Evolutionary conservation across 1,140 invertebrate species (phyloP).

Genomic region (Caenorhabditis tropicalis): DNA sequence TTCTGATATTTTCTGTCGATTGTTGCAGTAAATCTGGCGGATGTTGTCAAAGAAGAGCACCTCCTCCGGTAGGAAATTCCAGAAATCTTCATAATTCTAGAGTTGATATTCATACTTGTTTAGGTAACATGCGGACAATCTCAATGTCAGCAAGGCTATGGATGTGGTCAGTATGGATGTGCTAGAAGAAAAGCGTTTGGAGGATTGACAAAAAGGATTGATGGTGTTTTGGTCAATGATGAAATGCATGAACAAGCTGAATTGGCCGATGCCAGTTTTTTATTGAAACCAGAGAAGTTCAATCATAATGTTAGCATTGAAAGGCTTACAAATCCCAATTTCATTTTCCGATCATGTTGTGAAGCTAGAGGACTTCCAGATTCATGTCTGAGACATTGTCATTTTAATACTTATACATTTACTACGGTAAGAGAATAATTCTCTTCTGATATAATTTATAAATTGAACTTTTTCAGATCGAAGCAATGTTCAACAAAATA

Average conservation of each 20-base stretch:
- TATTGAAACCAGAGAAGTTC: background rate
- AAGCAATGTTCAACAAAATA: conserved; percentile 45
- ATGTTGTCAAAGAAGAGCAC: background rate
- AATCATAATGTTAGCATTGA: background rate
- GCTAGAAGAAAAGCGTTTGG: conserved; percentile 43
- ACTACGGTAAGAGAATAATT: background rate
- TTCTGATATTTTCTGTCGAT: background rate
- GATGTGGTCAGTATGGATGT: conserved; percentile 52
- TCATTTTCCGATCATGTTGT: conserved; percentile 52
- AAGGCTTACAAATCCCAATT: conserved; percentile 51
- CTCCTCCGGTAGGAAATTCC: background rate
- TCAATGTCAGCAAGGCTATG: conserved; percentile 51
- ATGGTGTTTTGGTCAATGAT: conserved; percentile 46
- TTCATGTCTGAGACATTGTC: conserved; percentile 51
- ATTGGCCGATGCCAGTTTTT: background rate
- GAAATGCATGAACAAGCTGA: conserved; percentile 40
- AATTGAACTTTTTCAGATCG: conserved; percentile 16
- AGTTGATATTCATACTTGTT: background rate
- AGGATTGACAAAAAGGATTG: conserved; percentile 45
- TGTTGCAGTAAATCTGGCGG: background rate
- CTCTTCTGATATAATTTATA: background rate
- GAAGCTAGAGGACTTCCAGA: conserved; percentile 53
- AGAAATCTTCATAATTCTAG: background rate
- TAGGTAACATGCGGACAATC: conserved; percentile 10
- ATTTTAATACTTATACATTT: conserved; percentile 51